These are phyloP conservation scores for Cottoperca gobio DNA, from an alignment of 2,797 vertebrate genomes.

Conservation along the genomic window DNA sequence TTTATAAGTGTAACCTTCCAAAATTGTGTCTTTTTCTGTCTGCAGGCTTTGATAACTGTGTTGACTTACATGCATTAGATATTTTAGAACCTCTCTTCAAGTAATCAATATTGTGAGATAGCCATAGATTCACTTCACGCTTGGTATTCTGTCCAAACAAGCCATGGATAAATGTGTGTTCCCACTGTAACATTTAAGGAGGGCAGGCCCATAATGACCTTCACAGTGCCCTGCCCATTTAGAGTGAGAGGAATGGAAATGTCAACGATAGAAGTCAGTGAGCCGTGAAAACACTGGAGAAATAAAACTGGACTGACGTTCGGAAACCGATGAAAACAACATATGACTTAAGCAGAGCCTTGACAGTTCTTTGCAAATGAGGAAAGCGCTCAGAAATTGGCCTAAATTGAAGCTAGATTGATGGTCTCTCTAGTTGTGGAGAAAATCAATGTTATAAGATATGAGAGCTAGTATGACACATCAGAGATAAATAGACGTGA, in stretches of 20 bases:
- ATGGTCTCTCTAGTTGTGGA: conserved; percentile 52
- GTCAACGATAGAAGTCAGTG: conserved; percentile 58
- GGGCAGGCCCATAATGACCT: conserved; percentile 41
- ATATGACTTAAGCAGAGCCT: conserved; percentile 39
- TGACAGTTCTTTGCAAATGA: conserved; percentile 61
- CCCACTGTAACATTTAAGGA: conserved; percentile 63
- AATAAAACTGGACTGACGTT: conserved; percentile 52
- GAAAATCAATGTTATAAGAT: conserved; percentile 68
- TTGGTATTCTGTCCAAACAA: conserved; percentile 43
- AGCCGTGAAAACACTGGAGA: conserved; percentile 49
- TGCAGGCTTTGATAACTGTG: neutral
- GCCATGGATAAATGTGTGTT: conserved; percentile 48
- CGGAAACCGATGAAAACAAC: conserved; percentile 57
- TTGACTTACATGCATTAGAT: neutral
- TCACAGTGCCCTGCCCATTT: conserved; percentile 40
- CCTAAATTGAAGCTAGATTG: conserved; percentile 70
- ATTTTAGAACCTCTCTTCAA: neutral
- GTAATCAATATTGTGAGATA: conserved; percentile 8
- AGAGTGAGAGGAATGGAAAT: conserved; percentile 66
- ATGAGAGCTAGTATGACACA: conserved; percentile 45
- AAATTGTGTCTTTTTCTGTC: neutral
- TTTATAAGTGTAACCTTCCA: neutral
- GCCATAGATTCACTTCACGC: neutral
- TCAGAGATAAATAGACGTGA: conserved; percentile 70
- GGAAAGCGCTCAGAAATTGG: conserved; percentile 57